phyloP scores from a whole-genome alignment of 2,797 vertebrate genomes.

The Oreonectes daqikongensis region DNA sequence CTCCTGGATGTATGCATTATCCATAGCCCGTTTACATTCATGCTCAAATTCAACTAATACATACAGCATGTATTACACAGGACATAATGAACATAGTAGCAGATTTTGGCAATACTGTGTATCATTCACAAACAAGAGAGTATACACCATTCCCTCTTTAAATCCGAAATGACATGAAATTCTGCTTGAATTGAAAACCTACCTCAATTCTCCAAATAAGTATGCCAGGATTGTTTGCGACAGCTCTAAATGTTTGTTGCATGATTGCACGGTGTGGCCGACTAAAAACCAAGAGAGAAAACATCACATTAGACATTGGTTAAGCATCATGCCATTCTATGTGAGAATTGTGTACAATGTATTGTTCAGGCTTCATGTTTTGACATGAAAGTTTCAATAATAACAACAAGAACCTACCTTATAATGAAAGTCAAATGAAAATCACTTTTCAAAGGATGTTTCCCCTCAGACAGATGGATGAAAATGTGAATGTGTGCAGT shows the following conservation, averaged over 20 bases:
- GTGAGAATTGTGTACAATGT: too few species aligned
- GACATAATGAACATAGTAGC: too few species aligned
- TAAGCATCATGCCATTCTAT: not conserved
- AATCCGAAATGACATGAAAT: not conserved
- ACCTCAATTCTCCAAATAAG: conserved; percentile 91
- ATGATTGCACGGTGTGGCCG: conserved; percentile 66
- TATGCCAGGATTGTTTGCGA: conserved; percentile 80
- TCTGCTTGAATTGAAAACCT: conserved; percentile 37
- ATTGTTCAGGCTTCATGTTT: too few species aligned
- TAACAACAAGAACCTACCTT: conserved; percentile 10
- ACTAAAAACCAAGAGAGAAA: conserved; percentile 13
- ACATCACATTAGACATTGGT: not conserved
- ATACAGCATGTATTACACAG: too few species aligned
- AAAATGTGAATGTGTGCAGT: not conserved
- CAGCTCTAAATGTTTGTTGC: conserved; percentile 84
- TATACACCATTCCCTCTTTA: not conserved
- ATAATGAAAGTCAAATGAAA: not conserved
- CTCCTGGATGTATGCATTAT: not conserved
- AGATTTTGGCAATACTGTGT: too few species aligned
- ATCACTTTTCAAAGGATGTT: conserved; percentile 3
- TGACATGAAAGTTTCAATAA: not conserved
- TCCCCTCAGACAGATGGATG: not conserved
- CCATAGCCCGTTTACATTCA: not conserved
- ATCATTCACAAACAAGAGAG: not conserved
- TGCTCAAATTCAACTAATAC: not conserved